Base-by-base conservation (phyloP, 2,797 vertebrate genomes). In the Sebastes itinus region DNA sequence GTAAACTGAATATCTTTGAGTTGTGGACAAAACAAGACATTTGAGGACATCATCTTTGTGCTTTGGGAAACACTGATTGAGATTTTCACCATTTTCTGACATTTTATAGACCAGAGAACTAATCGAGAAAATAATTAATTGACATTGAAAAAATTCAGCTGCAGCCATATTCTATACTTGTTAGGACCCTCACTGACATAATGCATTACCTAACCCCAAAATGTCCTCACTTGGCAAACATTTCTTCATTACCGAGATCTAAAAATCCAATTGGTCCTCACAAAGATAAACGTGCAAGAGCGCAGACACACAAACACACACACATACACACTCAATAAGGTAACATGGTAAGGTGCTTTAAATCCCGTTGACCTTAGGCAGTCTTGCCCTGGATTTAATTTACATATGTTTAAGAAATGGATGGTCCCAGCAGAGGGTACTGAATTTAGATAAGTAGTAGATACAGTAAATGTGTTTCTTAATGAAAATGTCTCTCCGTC, bases 371-470 rank as follows among this genome's bases (percentile, higher is more conserved):
- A 81, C 87, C 66, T 73, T 60, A 71, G 77, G 35, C 27, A 62
- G 30, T 66, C 76, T 72, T 46, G 18, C 58, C 18, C n/a, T 42
- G 69, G 27, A 77, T 77, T 64, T 81, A 27, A 87, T 88, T 88
- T 66, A 38, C 59, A 75, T 49, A 56, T 73, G 52, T 67, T 83
- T 65, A 60, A 72, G 70, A 67, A 81, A 71, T 20, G 42, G 38
- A 18, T 22, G 35, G 25, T 61, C 67, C 68, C 58, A 64, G 56
- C 10, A 28, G 16, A 61, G n/a, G 9, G 20, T 4, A 28, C 11
- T 69, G 62, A 74, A 66, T 81, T 54, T 56, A 61, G 28, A 76
- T 58, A 63, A 74, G 71, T 35, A 49, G 16, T 7, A 55, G 27
- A 81, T 70, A 55, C 11, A 62, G 27, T 68, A 66, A 83, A 77